Evolutionary conservation across 2,888 invertebrate species (phyloP).

Genomic region (Hecatera dysodea): DNA sequence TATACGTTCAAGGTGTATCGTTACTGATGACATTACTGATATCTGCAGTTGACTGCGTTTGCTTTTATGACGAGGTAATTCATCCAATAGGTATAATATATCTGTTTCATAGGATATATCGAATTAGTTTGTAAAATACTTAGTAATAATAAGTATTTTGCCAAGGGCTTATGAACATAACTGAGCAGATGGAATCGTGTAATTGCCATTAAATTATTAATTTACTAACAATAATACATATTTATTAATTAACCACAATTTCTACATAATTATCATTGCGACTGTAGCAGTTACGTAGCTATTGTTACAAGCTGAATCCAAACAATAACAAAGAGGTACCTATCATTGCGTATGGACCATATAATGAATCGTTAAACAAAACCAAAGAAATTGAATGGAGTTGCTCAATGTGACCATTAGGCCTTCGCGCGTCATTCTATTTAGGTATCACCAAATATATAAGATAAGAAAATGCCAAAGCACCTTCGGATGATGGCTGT

Average conservation of each 20-base stretch:
- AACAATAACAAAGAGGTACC: slow-evolving; percentile 9
- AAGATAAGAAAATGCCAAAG: slow-evolving; percentile 36
- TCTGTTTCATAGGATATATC: slow-evolving; percentile 18
- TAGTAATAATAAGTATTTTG: background rate
- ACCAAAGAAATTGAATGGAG: slow-evolving; percentile 21
- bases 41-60: slow-evolving; percentile 81
- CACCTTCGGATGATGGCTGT: slow-evolving; percentile 22
- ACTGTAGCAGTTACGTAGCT: background rate
- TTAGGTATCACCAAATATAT: slow-evolving; percentile 28
- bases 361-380: slow-evolving; percentile 37
- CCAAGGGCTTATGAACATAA: slow-evolving; percentile 15
- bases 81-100: slow-evolving; percentile 10
- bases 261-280: background rate
- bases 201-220: too few species aligned
- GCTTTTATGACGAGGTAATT: slow-evolving; percentile 87
- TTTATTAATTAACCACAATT: too few species aligned
- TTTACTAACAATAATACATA: too few species aligned
- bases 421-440: slow-evolving; percentile 16
- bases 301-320: slow-evolving; percentile 1
- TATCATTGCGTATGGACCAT: slow-evolving; percentile 2
- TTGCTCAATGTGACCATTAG: slow-evolving; percentile 19
- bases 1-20: slow-evolving; percentile 80
- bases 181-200: background rate
- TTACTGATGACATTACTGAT: slow-evolving; percentile 77
- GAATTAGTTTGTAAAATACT: slow-evolving; percentile 14